These are phyloP conservation scores for Amaurobius ferox DNA, from an alignment of 2,888 invertebrate species.

Conservation along the genomic window DNA sequence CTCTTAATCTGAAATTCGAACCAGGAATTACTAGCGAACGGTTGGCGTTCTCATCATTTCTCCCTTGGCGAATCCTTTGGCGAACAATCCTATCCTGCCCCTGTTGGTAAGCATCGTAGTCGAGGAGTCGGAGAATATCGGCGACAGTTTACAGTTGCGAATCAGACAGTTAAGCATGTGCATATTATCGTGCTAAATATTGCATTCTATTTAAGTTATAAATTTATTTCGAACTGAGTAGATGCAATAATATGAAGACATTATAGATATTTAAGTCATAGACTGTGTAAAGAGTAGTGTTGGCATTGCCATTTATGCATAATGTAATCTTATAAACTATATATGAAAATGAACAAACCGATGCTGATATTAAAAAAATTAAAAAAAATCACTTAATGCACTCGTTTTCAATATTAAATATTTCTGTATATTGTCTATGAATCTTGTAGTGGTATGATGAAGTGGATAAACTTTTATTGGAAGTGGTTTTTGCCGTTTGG, in stretches of 20 bases:
- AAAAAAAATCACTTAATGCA: no score
- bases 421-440: no score
- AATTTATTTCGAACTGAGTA: no score
- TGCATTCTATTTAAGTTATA: not conserved
- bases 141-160: slow-evolving; percentile 35
- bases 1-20: no score
- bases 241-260: no score
- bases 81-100: not conserved
- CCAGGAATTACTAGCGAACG: slow-evolving; percentile 18
- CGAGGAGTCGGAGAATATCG: slow-evolving; percentile 58
- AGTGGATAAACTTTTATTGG: slow-evolving; percentile 15
- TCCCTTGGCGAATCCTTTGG: slow-evolving; percentile 44
- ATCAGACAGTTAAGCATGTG: slow-evolving; percentile 23
- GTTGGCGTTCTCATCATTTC: slow-evolving; percentile 16
- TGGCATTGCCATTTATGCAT: no score
- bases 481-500: not conserved
- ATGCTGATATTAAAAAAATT: no score
- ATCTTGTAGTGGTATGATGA: not conserved
- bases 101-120: slow-evolving; percentile 52
- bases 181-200: not conserved
- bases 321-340: no score
- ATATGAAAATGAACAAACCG: no score
- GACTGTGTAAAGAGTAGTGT: no score
- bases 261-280: no score
- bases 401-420: no score